Percentiles rank a stretch among this genome's conserved stretches.
Evolutionary conservation across 2,113 vertebrate genomes (phyloP).

Genomic region (Lynx canadensis): DNA sequence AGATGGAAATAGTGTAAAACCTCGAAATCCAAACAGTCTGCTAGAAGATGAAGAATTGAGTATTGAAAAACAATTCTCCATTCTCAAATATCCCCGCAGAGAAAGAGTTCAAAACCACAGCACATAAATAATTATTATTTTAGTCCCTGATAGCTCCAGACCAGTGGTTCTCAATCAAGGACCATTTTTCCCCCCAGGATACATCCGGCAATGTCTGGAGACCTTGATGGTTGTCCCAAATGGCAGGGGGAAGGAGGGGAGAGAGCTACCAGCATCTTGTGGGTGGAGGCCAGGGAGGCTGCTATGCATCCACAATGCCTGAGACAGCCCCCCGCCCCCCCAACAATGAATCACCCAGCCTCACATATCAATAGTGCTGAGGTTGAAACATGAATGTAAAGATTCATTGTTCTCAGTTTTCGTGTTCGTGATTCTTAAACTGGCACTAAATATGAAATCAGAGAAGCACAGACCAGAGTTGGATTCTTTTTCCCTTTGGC

Average conservation of each 20-base stretch:
- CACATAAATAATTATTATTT: background rate
- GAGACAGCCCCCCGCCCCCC: too few species aligned
- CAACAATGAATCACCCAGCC: background rate
- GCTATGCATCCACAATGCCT: background rate
- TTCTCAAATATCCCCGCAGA: background rate
- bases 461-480: background rate
- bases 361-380: background rate
- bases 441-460: conserved; percentile 1
- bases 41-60: background rate
- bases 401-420: background rate
- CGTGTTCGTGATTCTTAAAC: background rate
- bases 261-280: background rate
- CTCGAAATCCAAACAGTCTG: background rate
- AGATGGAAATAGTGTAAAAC: background rate
- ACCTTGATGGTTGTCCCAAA: background rate
- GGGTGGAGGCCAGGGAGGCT: background rate
- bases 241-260: background rate
- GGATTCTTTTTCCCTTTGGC: background rate
- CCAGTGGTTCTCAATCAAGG: background rate
- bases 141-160: background rate
- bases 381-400: background rate
- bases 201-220: background rate
- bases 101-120: background rate
- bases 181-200: background rate
- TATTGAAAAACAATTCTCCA: background rate